Evolutionary conservation across 2,113 vertebrate genomes (phyloP).

Genomic region (Petromus typicus): DNA sequence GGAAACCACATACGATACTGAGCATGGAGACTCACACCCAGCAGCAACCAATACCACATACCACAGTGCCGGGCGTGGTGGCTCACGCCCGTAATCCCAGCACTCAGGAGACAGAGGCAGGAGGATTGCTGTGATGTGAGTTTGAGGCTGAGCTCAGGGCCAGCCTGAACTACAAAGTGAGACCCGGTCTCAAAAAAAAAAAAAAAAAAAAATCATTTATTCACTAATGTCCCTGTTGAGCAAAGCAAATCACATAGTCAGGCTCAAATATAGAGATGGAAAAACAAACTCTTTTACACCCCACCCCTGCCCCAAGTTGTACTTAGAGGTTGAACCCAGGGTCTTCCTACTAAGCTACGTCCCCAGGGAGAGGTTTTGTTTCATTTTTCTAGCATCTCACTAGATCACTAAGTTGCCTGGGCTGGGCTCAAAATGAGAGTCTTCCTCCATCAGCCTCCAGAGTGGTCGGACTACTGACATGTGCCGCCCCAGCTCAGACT

Average conservation of each 20-base stretch:
- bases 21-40: too few relatives aligned
- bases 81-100: too few relatives aligned
- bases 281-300: not conserved
- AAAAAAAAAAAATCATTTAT: too few relatives aligned
- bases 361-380: not conserved
- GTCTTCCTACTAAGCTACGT: not conserved
- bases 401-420: not conserved
- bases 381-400: not conserved
- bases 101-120: too few relatives aligned
- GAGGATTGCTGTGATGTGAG: too few relatives aligned
- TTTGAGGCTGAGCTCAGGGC: too few relatives aligned
- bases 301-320: not conserved
- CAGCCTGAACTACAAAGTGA: too few relatives aligned
- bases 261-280: not conserved
- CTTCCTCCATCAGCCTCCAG: not conserved
- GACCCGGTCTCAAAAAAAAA: too few relatives aligned
- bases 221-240: not conserved
- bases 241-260: not conserved
- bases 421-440: not conserved
- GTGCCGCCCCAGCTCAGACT: not conserved
- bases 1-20: too few relatives aligned
- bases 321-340: not conserved
- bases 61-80: too few relatives aligned
- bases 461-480: not conserved
- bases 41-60: too few relatives aligned